Evolutionary conservation across 2,113 vertebrate genomes (phyloP).

Genomic region (Callaeas wilsoni): DNA sequence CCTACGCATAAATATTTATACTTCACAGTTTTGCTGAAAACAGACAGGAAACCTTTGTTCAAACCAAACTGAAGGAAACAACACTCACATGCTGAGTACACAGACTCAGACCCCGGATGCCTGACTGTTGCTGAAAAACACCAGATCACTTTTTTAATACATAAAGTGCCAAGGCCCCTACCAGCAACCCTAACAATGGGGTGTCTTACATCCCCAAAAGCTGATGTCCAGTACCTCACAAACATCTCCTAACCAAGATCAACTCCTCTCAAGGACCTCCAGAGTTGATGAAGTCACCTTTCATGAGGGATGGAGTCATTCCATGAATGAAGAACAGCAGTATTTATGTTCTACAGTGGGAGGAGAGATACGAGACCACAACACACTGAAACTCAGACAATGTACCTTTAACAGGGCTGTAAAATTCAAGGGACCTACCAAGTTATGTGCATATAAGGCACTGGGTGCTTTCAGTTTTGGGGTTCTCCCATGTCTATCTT

Average conservation of each 20-base stretch:
- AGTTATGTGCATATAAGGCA: neutral
- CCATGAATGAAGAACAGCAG: neutral
- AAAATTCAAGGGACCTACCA: neutral
- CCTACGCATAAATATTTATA: slow-evolving; percentile 54
- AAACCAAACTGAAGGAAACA: neutral
- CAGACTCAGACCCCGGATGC: neutral
- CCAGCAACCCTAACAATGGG: neutral
- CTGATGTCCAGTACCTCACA: neutral
- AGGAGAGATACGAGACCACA: neutral
- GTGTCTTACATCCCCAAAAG: neutral
- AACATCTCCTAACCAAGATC: neutral
- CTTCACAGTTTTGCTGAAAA: slow-evolving; percentile 42
- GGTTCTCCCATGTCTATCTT: neutral
- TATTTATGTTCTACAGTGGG: neutral
- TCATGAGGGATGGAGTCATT: neutral
- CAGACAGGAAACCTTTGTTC: slow-evolving; percentile 48
- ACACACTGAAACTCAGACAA: neutral
- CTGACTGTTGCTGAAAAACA: neutral
- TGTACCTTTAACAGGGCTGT: neutral
- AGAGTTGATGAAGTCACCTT: neutral
- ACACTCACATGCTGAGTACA: neutral
- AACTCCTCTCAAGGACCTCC: neutral
- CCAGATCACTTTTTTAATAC: neutral
- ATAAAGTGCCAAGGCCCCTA: neutral
- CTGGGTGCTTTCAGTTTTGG: neutral